Percentiles rank a stretch among this genome's conserved stretches.
Evolutionary conservation across 2,797 vertebrate genomes (phyloP).

Genomic region (Chrosomus eos): DNA sequence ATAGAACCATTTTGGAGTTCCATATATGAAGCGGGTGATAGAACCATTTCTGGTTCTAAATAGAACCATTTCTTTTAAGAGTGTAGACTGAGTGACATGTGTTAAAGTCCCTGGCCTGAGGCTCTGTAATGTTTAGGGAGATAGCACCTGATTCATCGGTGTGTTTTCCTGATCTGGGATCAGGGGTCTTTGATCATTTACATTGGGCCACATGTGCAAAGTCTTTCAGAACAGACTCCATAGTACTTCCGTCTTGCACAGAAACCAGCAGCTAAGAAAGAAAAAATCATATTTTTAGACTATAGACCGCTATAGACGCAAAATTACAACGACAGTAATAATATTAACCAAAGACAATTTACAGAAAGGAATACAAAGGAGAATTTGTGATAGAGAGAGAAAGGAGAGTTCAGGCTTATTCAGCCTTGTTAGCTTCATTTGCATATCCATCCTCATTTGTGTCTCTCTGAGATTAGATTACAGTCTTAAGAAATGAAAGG

Average conservation of each 20-base stretch:
- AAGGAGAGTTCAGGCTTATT: neutral
- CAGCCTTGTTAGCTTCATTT: neutral
- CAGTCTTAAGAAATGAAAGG: slow-evolving; percentile 22
- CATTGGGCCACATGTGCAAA: neutral
- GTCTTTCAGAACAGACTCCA: slow-evolving; percentile 25
- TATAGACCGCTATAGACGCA: neutral
- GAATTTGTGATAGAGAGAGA: neutral
- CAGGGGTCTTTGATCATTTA: slow-evolving; percentile 32
- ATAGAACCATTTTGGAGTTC: no score
- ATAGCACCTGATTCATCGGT: slow-evolving; percentile 29
- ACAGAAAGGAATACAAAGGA: neutral
- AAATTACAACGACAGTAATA: neutral
- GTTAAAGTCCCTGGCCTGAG: slow-evolving; percentile 33
- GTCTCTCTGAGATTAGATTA: slow-evolving; percentile 53
- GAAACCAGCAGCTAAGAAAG: neutral
- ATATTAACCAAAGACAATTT: neutral
- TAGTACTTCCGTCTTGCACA: neutral
- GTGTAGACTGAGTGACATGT: neutral
- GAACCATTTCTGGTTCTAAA: no score
- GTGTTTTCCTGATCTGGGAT: slow-evolving; percentile 34
- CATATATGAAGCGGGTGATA: no score
- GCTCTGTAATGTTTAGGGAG: slow-evolving; percentile 26
- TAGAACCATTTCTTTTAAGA: no score
- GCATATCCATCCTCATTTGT: slow-evolving; percentile 50
- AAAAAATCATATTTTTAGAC: neutral